These are phyloP conservation scores for Hylyphantes graminicola DNA, from an alignment of 1,140 invertebrate genomes.

Conservation along the genomic window DNA sequence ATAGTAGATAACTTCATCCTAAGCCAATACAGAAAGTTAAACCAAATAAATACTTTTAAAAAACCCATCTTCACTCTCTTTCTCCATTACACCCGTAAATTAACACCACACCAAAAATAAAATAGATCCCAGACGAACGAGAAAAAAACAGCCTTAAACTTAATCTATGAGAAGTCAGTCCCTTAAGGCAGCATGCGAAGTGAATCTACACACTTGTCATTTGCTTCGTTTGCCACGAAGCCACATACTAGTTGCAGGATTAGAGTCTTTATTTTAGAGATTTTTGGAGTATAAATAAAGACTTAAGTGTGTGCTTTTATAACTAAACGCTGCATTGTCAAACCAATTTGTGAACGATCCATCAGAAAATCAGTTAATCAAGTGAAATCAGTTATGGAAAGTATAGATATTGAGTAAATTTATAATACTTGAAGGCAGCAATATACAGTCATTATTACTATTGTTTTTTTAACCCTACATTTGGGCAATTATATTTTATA, in stretches of 20 bases:
- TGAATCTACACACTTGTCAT: no score
- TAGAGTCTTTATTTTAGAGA: background rate
- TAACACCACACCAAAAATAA: background rate
- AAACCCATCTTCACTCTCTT: background rate
- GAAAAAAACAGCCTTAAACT: background rate
- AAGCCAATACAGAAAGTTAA: no score
- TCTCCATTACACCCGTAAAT: background rate
- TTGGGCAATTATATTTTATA: no score
- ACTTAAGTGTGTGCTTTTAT: no score
- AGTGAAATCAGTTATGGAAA: background rate
- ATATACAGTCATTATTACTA: no score
- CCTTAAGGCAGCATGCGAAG: background rate
- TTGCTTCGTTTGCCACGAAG: conserved; percentile 35
- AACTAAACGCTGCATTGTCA: conserved; percentile 2
- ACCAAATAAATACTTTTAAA: no score
- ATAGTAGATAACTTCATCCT: no score
- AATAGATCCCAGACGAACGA: background rate
- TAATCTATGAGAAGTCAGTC: background rate
- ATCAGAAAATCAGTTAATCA: conserved; percentile 23
- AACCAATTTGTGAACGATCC: conserved; percentile 44
- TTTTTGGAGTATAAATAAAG: no score
- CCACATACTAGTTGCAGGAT: conserved; percentile 1
- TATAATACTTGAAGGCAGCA: conserved; percentile 18
- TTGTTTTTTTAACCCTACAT: no score
- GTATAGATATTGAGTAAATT: conserved; percentile 35